Conservation (phyloP, 2,113 vertebrate genomes). For the Camelus bactrianus region DNA sequence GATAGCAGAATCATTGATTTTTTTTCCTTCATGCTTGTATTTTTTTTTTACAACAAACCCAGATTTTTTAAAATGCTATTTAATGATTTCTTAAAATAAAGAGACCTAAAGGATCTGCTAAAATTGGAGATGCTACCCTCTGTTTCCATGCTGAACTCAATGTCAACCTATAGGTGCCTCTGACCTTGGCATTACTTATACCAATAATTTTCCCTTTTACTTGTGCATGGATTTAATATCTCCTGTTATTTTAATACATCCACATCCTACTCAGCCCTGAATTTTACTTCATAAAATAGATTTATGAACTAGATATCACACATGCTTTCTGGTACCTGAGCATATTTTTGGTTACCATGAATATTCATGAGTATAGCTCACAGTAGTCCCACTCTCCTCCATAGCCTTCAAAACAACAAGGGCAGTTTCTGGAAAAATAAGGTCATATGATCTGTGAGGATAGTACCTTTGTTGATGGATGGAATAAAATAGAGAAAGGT, state of each 20-base stretch:
- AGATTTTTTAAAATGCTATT: neutral
- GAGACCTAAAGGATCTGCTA: neutral
- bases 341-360: slow-evolving; percentile 2
- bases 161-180: neutral
- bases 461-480: neutral
- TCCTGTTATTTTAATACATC: neutral
- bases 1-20: neutral
- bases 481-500: neutral
- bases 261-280: neutral
- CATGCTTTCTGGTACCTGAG: neutral
- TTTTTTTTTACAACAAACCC: neutral
- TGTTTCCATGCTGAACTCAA: neutral
- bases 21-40: slow-evolving; percentile 3
- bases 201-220: neutral
- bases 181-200: neutral
- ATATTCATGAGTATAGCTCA: neutral
- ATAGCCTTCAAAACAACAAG: neutral
- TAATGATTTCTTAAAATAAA: slow-evolving; percentile 55
- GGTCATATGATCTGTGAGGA: neutral
- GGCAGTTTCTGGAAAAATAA: neutral
- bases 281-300: slow-evolving; percentile 27
- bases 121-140: neutral
- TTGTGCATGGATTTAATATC: neutral
- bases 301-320: neutral
- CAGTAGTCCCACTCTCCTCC: neutral